These are phyloP conservation scores for Agrochola lychnidis DNA, from an alignment of 2,888 invertebrate species.

Conservation along the genomic window DNA sequence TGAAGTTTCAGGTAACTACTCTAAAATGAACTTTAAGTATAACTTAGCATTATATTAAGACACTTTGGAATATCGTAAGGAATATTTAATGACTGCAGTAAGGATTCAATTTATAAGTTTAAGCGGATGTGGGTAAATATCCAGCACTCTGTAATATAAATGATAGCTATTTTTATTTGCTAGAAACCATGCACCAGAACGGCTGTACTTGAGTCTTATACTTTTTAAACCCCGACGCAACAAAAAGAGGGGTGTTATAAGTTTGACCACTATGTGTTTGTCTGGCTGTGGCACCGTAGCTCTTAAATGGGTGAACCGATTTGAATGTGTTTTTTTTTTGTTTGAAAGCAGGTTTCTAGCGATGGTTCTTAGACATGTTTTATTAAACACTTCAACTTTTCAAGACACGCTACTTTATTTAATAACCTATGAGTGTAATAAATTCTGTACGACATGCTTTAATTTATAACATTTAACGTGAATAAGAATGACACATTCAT, in stretches of 20 bases:
- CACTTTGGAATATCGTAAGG: constrained; percentile 21
- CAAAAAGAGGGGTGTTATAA: too few relatives aligned
- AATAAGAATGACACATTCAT: neutral
- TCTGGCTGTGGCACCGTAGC: too few relatives aligned
- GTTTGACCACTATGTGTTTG: too few relatives aligned
- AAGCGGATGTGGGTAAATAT: neutral
- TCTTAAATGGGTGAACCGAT: too few relatives aligned
- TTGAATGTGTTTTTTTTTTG: too few relatives aligned
- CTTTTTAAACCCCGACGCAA: neutral
- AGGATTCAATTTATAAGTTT: constrained; percentile 19
- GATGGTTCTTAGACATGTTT: too few relatives aligned
- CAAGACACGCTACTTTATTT: too few relatives aligned
- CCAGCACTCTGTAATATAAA: neutral
- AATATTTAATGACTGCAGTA: constrained; percentile 27
- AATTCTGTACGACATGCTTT: neutral
- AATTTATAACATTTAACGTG: neutral
- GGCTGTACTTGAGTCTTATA: neutral
- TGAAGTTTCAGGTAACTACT: constrained; percentile 6
- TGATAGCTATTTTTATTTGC: neutral
- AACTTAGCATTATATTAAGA: constrained; percentile 10
- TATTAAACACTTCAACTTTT: neutral
- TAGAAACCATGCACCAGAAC: neutral
- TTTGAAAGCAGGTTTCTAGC: too few relatives aligned
- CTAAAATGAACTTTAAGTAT: constrained; percentile 23
- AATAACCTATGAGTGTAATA: neutral